Evolutionary conservation across 2,888 invertebrate genomes (phyloP), one percentile per base, ranked within the genome.

Genomic region (Melipona bicolor): DNA sequence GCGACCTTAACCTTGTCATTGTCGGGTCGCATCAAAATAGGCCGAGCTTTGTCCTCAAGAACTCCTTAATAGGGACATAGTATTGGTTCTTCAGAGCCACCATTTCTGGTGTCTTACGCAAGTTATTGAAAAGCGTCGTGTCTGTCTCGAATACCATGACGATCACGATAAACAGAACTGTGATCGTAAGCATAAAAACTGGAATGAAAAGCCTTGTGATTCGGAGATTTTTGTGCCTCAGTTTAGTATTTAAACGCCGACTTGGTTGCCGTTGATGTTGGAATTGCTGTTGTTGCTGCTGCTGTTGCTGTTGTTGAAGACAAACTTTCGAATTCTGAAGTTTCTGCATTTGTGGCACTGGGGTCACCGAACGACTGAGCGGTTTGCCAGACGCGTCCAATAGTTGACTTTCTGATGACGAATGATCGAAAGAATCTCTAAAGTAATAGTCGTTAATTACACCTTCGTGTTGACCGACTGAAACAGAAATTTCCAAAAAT

Each of bases 41-140:
- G 93, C 96, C 95, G 81, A 96, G 95, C 92, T 96, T 96, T 90
- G 95, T 95, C 92, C 96, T 96, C 89, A 97, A 94, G 94, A 97
- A 97, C 92, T 97, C 97, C 94, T 98, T 98, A 79, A 97, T 95
- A 43, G 98, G 98, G 91, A 97, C 96, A 95, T 98, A 98, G 95
- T 98, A 97, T 92, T 97, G 97, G 90, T 97, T 96, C 84, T 97
- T 96, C 79, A 98, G 95, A 71, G 97, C 94, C 74, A 95, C 94
- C 95, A 98, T 96, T 95, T 98, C 98, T 50, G 98, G 98, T 92
- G 97, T 96, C 92, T 97, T 96, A 83, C 97, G 96, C 83, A 98
- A 94, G 56, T 96, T 95, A 80, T 96, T 96, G 89, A 98, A 96
- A 50, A 97, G 94, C 77, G 97, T 96, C 93, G 96, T 96, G 94